Conservation (phyloP, 2,797 vertebrate genomes). For the Gadopsis bispinosus region DNA sequence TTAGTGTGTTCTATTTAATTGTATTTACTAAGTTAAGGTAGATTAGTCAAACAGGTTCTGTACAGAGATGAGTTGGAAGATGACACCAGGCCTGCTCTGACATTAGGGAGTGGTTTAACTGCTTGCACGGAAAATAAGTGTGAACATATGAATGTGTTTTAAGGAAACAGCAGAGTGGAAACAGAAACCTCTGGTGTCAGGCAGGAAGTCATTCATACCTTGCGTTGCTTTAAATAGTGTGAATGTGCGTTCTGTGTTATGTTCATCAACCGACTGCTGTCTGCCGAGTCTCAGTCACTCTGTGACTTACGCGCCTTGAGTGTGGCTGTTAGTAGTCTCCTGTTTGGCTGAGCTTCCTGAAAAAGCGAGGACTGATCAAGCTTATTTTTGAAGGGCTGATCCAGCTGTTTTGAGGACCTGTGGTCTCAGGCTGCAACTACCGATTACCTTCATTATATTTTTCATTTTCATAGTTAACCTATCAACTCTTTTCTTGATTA, state of each 20-base stretch:
- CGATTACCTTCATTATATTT: not conserved
- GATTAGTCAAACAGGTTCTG: constrained; percentile 38
- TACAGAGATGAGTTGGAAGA: not conserved
- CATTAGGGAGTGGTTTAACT: constrained; percentile 21
- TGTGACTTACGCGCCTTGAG: constrained; percentile 26
- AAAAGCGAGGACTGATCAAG: not conserved
- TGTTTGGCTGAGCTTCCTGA: not conserved
- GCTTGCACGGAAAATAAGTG: no score
- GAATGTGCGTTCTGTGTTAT: constrained; percentile 7
- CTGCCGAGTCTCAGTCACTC: constrained; percentile 23
- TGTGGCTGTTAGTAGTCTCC: not conserved
- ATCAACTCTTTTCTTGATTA: not conserved
- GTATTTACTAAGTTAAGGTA: not conserved
- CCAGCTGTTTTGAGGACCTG: not conserved
- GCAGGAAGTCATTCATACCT: constrained; percentile 27
- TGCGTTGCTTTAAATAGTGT: constrained; percentile 10
- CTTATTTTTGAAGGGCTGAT: not conserved
- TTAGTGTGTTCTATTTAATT: not conserved
- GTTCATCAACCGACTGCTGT: constrained; percentile 9
- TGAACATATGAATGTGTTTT: not conserved
- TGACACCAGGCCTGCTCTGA: not conserved
- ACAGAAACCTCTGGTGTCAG: constrained; percentile 8
- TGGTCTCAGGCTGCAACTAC: not conserved
- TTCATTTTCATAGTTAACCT: not conserved
- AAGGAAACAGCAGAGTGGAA: not conserved